Conservation (phyloP, 2,797 vertebrate genomes). For the Ceyx erithaca region DNA sequence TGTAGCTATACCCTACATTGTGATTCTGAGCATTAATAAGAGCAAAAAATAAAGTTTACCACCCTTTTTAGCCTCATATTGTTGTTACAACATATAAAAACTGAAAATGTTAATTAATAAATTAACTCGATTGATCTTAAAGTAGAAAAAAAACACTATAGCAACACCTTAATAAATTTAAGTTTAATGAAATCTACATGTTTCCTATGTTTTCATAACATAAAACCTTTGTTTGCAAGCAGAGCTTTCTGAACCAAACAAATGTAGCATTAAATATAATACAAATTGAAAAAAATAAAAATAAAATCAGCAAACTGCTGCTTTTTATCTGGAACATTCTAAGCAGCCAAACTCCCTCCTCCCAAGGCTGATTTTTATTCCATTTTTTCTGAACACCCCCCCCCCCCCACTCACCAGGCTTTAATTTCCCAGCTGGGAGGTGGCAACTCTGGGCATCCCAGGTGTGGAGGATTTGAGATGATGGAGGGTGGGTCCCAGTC, state of each 20-base stretch:
- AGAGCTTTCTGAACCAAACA: too few relatives aligned
- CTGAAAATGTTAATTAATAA: accelerated
- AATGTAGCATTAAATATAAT: too few relatives aligned
- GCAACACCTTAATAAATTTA: accelerated
- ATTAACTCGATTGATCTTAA: accelerated
- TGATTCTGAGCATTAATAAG: accelerated
- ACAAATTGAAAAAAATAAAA: too few relatives aligned
- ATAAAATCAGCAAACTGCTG: too few relatives aligned
- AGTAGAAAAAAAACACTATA: accelerated
- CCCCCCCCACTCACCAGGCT: background rate
- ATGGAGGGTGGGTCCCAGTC: background rate
- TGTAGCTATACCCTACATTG: accelerated
- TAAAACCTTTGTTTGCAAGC: accelerated
- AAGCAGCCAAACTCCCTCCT: too few relatives aligned
- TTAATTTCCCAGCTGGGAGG: background rate
- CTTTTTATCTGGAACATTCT: background rate
- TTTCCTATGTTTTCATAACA: too few relatives aligned
- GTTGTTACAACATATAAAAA: accelerated
- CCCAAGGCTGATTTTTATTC: background rate
- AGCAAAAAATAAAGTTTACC: too few relatives aligned
- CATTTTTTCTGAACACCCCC: background rate
- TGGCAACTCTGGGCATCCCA: background rate
- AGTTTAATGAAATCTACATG: too few relatives aligned
- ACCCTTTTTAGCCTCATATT: accelerated
- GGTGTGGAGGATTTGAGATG: background rate